Evolutionary conservation across 2,113 vertebrate species (phyloP).

Genomic region (Carollia perspicillata): DNA sequence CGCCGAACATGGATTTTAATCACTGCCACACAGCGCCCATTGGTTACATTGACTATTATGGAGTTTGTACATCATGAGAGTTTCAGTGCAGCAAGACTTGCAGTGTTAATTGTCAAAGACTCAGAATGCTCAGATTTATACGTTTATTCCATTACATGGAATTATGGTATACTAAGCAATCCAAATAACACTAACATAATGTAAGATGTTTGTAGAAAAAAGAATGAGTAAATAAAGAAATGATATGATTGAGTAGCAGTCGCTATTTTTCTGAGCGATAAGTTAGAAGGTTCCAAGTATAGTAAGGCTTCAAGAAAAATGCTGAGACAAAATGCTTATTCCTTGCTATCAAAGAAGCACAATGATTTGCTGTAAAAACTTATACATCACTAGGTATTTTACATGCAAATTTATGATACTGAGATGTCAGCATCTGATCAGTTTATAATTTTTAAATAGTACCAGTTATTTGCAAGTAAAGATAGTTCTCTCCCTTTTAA

Average conservation of each 20-base stretch:
- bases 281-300: not conserved
- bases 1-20: not conserved
- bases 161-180: not conserved
- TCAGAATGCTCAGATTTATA: not conserved
- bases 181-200: not conserved
- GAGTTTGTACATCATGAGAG: not conserved
- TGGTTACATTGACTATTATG: not conserved
- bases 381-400: not conserved
- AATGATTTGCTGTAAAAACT: not conserved
- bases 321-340: not conserved
- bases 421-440: not conserved
- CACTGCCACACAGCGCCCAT: not conserved
- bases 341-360: not conserved
- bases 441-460: not conserved
- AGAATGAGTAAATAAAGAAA: not conserved
- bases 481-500: not conserved
- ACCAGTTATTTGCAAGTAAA: not conserved
- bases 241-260: not conserved
- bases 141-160: not conserved
- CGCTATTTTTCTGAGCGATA: not conserved
- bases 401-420: not conserved
- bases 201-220: not conserved
- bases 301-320: not conserved
- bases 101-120: not conserved
- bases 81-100: not conserved